phyloP scores from a whole-genome alignment of 2,888 invertebrate genomes.

The Criorhina ranunculi region DNA sequence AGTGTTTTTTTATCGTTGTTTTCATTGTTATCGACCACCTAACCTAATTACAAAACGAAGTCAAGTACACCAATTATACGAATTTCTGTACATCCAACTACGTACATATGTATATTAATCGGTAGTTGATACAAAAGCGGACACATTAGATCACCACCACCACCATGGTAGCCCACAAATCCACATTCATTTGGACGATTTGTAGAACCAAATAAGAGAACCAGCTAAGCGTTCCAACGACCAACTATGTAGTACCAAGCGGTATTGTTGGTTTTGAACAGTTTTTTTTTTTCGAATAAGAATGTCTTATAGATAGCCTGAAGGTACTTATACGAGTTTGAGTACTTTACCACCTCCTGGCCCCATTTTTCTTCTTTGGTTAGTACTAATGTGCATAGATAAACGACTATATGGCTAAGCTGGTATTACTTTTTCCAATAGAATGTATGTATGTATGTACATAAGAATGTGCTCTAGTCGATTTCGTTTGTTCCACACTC shows the following conservation, averaged over 20 bases:
- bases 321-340: constrained; percentile 50
- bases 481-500: constrained; percentile 66
- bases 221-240: constrained; percentile 53
- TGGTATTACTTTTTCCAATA: constrained; percentile 24
- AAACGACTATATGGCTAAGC: constrained; percentile 57
- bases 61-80: constrained; percentile 68
- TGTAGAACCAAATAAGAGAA: constrained; percentile 46
- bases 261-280: constrained; percentile 17
- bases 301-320: constrained; percentile 55
- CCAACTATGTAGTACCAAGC: too few species aligned
- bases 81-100: constrained; percentile 50
- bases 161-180: not conserved
- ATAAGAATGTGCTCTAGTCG: too few species aligned
- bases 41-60: constrained; percentile 66
- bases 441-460: too few species aligned
- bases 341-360: constrained; percentile 59
- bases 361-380: constrained; percentile 43
- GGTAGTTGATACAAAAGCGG: constrained; percentile 57
- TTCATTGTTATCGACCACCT: constrained; percentile 33
- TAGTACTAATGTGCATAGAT: constrained; percentile 54
- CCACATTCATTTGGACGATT: constrained; percentile 18
- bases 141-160: constrained; percentile 31
- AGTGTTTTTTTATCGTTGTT: not conserved
- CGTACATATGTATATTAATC: constrained; percentile 48
- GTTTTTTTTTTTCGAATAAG: constrained; percentile 28